Conservation (phyloP, 2,888 invertebrate genomes). For the Drosophila helvetica region DNA sequence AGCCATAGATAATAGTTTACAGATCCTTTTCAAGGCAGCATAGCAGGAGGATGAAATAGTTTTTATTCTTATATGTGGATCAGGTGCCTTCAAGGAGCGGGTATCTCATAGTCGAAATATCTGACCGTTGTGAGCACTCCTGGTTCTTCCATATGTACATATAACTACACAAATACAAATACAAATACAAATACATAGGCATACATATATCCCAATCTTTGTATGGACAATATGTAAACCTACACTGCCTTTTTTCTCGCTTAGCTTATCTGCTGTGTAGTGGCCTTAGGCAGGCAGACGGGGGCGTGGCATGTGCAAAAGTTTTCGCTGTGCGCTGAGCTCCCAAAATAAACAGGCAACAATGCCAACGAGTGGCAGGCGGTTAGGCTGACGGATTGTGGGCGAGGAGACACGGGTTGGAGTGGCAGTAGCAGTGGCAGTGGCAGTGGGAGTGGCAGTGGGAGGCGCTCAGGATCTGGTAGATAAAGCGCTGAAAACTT, state of each 20-base stretch:
- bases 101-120: neutral
- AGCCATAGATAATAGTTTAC: too few species aligned
- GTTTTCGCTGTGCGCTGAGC: constrained; percentile 45
- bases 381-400: constrained; percentile 71
- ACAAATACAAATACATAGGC: neutral
- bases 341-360: constrained; percentile 69
- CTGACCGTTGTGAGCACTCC: neutral
- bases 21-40: too few species aligned
- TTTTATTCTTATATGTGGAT: too few species aligned
- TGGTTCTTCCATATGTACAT: neutral
- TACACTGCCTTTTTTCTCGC: constrained; percentile 15
- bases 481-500: constrained; percentile 74
- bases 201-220: neutral
- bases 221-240: constrained; percentile 20
- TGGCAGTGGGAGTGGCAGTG: neutral
- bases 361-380: constrained; percentile 70
- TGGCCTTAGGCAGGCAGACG: constrained; percentile 41
- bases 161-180: neutral
- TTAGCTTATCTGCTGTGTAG: constrained; percentile 62
- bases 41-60: too few species aligned
- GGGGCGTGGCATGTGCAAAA: constrained; percentile 67
- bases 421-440: neutral
- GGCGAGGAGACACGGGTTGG: constrained; percentile 15
- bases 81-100: neutral
- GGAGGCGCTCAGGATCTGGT: constrained; percentile 39